Evolutionary conservation across 2,797 vertebrate species (phyloP).

Genomic region (Channallabes apus): DNA sequence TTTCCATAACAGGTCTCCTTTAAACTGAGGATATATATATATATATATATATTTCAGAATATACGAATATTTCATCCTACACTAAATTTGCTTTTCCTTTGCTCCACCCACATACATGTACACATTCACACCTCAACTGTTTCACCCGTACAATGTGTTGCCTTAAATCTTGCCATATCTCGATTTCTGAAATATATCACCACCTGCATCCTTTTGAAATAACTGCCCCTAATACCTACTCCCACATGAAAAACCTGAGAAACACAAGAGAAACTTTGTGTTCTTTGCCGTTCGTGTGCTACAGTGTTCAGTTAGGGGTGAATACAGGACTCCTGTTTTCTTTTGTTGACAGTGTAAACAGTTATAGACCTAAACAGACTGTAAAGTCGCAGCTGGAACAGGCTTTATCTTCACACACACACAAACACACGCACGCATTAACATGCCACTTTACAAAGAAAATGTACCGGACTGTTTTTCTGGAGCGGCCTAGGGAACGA

Average conservation of each 20-base stretch:
- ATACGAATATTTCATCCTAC: neutral
- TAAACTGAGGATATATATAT: neutral
- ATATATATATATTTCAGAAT: neutral
- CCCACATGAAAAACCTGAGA: neutral
- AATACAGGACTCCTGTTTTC: neutral
- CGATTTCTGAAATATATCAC: neutral
- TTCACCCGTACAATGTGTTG: neutral
- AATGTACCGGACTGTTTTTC: neutral
- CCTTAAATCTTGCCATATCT: neutral
- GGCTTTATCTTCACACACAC: constrained; percentile 2
- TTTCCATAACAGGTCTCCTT: neutral
- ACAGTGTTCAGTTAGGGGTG: neutral
- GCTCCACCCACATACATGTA: neutral
- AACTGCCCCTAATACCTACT: neutral
- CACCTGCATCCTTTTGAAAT: too few species aligned
- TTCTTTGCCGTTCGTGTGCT: neutral
- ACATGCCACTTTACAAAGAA: constrained; percentile 12
- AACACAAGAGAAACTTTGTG: too few species aligned
- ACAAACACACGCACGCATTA: constrained; percentile 1
- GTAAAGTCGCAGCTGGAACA: constrained; percentile 26
- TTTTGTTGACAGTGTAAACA: constrained; percentile 44
- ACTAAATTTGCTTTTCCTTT: neutral
- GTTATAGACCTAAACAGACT: constrained; percentile 10
- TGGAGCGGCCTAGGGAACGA: neutral
- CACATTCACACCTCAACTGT: neutral